phyloP scores from a whole-genome alignment of 2,888 invertebrate species.

The Apotomis turbidana region DNA sequence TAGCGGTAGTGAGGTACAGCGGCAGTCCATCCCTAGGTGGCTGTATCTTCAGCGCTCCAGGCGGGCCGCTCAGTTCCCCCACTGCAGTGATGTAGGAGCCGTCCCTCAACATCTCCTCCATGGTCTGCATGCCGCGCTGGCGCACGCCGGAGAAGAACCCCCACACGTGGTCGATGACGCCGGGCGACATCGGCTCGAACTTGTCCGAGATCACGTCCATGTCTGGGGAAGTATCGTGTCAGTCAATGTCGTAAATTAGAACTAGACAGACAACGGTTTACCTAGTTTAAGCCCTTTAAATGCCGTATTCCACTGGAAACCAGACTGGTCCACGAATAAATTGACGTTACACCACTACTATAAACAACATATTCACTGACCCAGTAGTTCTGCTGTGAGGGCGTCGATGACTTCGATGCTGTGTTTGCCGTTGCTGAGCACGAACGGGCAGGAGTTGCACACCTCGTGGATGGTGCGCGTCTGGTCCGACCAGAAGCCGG shows the following conservation, averaged over 20 bases:
- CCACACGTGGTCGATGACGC: slow-evolving; percentile 91
- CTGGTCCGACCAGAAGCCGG: slow-evolving; percentile 95
- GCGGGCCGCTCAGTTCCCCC: slow-evolving; percentile 88
- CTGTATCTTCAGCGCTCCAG: slow-evolving; percentile 87
- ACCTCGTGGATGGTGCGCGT: slow-evolving; percentile 91
- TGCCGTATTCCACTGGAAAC: too few relatives aligned
- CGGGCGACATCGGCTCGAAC: slow-evolving; percentile 90
- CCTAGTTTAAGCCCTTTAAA: too few relatives aligned
- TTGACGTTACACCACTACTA: too few relatives aligned
- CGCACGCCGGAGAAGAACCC: slow-evolving; percentile 93
- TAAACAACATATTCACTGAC: slow-evolving; percentile 56
- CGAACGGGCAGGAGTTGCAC: slow-evolving; percentile 92
- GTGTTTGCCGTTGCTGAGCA: slow-evolving; percentile 84
- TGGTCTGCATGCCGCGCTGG: slow-evolving; percentile 92
- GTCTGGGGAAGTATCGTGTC: slow-evolving; percentile 67
- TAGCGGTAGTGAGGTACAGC: slow-evolving; percentile 91
- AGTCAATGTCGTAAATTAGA: too few relatives aligned
- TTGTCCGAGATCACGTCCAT: slow-evolving; percentile 93
- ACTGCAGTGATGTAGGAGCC: slow-evolving; percentile 91
- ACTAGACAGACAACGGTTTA: too few relatives aligned
- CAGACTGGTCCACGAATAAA: too few relatives aligned
- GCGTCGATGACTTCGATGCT: slow-evolving; percentile 91
- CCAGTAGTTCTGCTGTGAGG: slow-evolving; percentile 87
- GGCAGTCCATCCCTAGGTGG: slow-evolving; percentile 88
- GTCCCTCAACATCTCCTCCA: slow-evolving; percentile 93